Percentiles rank a stretch among this genome's conserved stretches.
Evolutionary conservation across 2,113 vertebrate species (phyloP).

Genomic region (Tonatia bakeri): DNA sequence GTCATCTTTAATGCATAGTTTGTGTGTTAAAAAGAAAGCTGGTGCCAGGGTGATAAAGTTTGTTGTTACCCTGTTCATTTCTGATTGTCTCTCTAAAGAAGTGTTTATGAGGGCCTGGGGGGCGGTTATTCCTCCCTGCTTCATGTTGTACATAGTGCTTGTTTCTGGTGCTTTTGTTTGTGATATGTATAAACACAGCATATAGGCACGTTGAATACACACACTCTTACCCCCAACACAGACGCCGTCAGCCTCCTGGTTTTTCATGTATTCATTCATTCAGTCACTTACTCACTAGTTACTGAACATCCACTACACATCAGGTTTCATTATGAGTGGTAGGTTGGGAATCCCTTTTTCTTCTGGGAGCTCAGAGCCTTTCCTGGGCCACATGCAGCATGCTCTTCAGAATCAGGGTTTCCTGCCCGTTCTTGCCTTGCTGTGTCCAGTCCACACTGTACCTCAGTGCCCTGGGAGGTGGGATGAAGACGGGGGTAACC

Average conservation of each 20-base stretch:
- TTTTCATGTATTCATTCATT: not conserved
- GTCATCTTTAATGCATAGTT: not conserved
- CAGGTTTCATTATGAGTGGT: not conserved
- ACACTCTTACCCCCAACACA: not conserved
- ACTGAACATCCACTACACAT: not conserved
- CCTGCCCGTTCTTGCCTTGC: not conserved
- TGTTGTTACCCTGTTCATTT: not conserved
- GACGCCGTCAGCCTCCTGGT: not conserved
- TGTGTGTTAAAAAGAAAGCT: not conserved
- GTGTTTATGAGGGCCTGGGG: not conserved
- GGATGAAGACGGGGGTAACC: not conserved
- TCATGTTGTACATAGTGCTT: not conserved
- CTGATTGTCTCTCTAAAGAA: not conserved
- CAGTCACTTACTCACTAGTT: not conserved
- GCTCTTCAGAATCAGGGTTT: not conserved
- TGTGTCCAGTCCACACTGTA: not conserved
- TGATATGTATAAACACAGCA: not conserved
- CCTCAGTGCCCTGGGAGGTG: not conserved
- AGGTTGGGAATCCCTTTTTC: not conserved
- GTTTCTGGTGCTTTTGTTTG: not conserved
- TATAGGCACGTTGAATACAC: accelerated
- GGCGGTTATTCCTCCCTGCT: not conserved
- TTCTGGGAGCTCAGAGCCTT: not conserved
- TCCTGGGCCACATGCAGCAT: accelerated
- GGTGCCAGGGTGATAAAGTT: not conserved